Evolutionary conservation across 1,140 invertebrate species (phyloP), one percentile per base, ranked within the genome.

Genomic region (Muscidifurax raptorellus): DNA sequence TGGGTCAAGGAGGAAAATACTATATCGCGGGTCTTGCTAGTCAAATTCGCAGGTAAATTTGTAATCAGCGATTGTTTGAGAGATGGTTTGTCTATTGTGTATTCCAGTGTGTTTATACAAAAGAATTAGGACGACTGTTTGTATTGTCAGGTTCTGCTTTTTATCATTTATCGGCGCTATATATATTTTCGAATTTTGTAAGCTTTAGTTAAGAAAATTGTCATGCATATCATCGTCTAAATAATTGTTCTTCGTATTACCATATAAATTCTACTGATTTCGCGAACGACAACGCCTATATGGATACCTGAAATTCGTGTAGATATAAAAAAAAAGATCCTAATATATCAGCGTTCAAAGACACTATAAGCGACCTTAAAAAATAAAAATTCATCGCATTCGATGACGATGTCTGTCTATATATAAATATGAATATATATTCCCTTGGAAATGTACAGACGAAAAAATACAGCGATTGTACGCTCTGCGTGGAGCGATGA

Each of bases 371-470:
- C 6, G 22, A 18, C 22, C 5, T 59, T 3, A 18, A 59, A n/a
- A 59, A n/a, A 22, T 22, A 59, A 59, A 59, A 59, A 59, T 47
- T n/a, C 52, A 59, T 59, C 52, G 52, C 52, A n/a, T 59, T 59
- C 6, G 52, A 59, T 59, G 52, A 30, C 28, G 67, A 69, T 69
- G 67, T 30, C 15, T 22, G 27, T 69, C 27, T 30, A 69, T 28
- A 69, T 27, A 28, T 69, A 69, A 69, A 69, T 69, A 59, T 59
- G n/a, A n/a, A n/a, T n/a, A n/a, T 22, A 69, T 69, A 69, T 69
- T 69, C 30, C 67, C 12, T 30, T 27, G 67, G 28, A 69, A 69
- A 69, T 69, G 28, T 27, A n/a, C 25, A 69, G 18, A 59, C 9
- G 6, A 59, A 59, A 22, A 7, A 6, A 18, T 12, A 47, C 2